phyloP scores from a whole-genome alignment of 2,888 invertebrate species.

The Monochamus alternatus region DNA sequence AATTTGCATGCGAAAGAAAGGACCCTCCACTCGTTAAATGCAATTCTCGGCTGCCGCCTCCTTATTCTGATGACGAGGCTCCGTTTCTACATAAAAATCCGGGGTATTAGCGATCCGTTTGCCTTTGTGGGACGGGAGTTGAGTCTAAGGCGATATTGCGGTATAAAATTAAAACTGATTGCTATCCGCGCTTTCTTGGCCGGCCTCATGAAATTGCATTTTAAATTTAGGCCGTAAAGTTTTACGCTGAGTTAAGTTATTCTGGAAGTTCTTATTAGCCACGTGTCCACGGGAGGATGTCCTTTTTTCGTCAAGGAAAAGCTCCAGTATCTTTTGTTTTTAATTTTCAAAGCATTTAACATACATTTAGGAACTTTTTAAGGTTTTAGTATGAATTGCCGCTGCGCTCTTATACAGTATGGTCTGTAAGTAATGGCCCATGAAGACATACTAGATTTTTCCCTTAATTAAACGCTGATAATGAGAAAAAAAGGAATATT shows the following conservation, averaged over 20 bases:
- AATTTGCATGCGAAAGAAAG: slow-evolving; percentile 40
- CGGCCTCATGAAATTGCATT: slow-evolving; percentile 34
- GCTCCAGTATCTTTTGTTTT: too few species aligned
- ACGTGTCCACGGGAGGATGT: too few species aligned
- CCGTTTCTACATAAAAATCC: slow-evolving; percentile 32
- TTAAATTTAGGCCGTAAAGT: slow-evolving; percentile 36
- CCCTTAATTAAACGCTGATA: too few species aligned
- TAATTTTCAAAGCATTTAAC: too few species aligned
- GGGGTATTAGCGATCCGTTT: slow-evolving; percentile 35
- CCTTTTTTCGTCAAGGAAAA: too few species aligned
- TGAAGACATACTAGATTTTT: too few species aligned
- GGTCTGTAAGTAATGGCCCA: too few species aligned
- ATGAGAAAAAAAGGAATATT: too few species aligned
- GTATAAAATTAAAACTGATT: slow-evolving; percentile 40
- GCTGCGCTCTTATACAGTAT: too few species aligned
- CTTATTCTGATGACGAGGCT: slow-evolving; percentile 39
- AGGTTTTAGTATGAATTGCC: too few species aligned
- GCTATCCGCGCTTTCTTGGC: slow-evolving; percentile 20
- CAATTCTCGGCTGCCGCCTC: slow-evolving; percentile 39
- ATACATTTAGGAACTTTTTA: too few species aligned
- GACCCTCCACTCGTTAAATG: slow-evolving; percentile 39
- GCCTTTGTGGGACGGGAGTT: slow-evolving; percentile 32
- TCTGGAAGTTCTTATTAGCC: not conserved
- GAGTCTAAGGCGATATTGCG: slow-evolving; percentile 38
- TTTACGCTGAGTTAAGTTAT: slow-evolving; percentile 27